Conservation (phyloP, 2,797 vertebrate genomes). For the Sebastes minor region DNA sequence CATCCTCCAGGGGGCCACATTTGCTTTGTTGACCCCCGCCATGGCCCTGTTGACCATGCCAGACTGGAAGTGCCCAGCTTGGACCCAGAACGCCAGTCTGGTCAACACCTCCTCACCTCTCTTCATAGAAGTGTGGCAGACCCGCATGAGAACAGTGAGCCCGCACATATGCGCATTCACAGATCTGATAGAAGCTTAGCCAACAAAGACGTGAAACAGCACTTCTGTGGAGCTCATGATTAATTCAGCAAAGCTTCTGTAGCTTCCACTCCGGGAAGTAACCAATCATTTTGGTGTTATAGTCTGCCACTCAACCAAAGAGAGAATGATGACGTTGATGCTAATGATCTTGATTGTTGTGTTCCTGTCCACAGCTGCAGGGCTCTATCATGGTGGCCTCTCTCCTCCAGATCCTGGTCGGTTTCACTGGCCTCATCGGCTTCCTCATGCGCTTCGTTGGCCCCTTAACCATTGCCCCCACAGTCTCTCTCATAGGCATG, state of each 20-base stretch:
- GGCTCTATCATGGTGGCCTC: slow-evolving; percentile 94
- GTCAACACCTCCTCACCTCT: slow-evolving; percentile 88
- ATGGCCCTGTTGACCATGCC: slow-evolving; percentile 91
- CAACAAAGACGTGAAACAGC: background rate
- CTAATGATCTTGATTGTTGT: background rate
- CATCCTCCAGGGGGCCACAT: slow-evolving; percentile 93
- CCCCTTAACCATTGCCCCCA: slow-evolving; percentile 93
- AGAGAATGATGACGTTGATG: background rate
- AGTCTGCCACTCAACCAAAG: background rate
- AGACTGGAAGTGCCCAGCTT: slow-evolving; percentile 88
- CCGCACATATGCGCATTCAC: background rate
- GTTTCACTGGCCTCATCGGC: slow-evolving; percentile 93
- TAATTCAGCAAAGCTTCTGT: slow-evolving; percentile 7
- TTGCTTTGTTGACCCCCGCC: slow-evolving; percentile 88
- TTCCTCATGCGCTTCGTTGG: slow-evolving; percentile 93
- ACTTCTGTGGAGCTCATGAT: background rate
- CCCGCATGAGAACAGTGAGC: slow-evolving; percentile 88
- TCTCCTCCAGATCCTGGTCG: slow-evolving; percentile 90
- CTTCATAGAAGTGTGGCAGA: slow-evolving; percentile 91
- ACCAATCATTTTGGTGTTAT: background rate
- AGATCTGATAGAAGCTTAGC: background rate
- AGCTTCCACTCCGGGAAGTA: background rate
- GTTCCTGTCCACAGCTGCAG: slow-evolving; percentile 84
- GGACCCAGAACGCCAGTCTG: slow-evolving; percentile 88
- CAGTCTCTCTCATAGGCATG: slow-evolving; percentile 90